Conservation (phyloP, 2,888 invertebrate genomes). For the Drosophila parthenogenetica region DNA sequence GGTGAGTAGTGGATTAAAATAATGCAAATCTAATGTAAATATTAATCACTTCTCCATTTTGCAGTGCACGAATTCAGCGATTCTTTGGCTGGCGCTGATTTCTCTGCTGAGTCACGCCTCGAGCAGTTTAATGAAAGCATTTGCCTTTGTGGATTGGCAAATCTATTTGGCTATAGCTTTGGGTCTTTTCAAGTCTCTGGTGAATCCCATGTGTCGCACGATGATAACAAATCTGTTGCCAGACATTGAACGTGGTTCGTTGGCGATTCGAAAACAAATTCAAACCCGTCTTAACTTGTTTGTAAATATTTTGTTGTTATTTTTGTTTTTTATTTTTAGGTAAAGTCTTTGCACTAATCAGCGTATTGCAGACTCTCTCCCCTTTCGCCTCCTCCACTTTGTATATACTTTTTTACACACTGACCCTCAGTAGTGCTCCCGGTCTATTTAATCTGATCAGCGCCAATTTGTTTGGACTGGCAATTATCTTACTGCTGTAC, state of each 20-base stretch:
- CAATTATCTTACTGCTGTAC: conserved; percentile 68
- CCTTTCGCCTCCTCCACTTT: conserved; percentile 87
- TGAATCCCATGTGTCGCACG: conserved; percentile 82
- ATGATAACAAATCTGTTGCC: conserved; percentile 80
- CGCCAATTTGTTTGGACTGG: conserved; percentile 76
- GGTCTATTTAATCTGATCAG: conserved; percentile 87
- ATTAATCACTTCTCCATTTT: too few species aligned
- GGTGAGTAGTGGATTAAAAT: conserved; percentile 46
- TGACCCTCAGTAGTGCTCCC: conserved; percentile 87
- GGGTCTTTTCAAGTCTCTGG: conserved; percentile 76
- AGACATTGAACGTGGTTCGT: conserved; percentile 83
- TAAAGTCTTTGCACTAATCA: conserved; percentile 89
- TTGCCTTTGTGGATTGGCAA: conserved; percentile 79
- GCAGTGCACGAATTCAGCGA: conserved; percentile 60
- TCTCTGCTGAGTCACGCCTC: conserved; percentile 72
- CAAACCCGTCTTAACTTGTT: background rate
- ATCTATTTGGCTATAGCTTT: conserved; percentile 79
- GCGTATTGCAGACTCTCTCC: conserved; percentile 87
- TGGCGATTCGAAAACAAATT: background rate
- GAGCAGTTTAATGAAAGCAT: conserved; percentile 74
- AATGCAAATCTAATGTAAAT: too few species aligned
- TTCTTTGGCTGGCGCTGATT: conserved; percentile 64
- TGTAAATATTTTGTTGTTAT: background rate
- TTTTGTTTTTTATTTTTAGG: conserved; percentile 82
- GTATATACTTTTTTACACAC: conserved; percentile 88